Evolutionary conservation across 2,888 invertebrate species (phyloP), one percentile per base, ranked within the genome.

Genomic region (Biston betularia): DNA sequence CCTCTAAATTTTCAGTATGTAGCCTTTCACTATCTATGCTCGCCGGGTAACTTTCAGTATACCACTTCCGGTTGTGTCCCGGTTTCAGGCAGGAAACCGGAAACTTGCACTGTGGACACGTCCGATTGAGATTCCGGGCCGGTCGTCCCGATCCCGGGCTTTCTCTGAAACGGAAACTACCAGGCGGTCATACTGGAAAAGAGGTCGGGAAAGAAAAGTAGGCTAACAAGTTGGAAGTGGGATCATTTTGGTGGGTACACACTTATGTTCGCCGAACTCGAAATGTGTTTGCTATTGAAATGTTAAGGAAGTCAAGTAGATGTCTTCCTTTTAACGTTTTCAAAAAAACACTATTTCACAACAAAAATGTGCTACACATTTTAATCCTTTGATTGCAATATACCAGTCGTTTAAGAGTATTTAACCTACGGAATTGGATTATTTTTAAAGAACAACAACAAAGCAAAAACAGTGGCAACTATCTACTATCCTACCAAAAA

Each of bases 71-170:
- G 54, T 50, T 48, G 9, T 8, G 49, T 49, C 38, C 57, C 66
- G 55, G 62, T 56, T 50, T 38, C 38, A 53, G 55, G 6, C 55
- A 49, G 45, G 55, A 50, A 40, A 61, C 61, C 50, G 67, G 68
- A 72, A 61, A 48, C 67, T 57, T 60, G 58, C 45, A 34, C 38
- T 12, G 55, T 44, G 68, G 52, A 62, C 64, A 60, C 58, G 58
- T 59, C 65, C 40, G 65, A 14, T 57, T 45, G 34, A 14, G 44
- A 40, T 24, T 57, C 66, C 57, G 66, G 61, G 59, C 35, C 61
- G 62, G 66, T 72, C 70, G 79, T 81, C 80, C 80, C 85, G 82
- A 79, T 84, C 82, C 86, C 84, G 86, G 60, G 79, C 83, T 82
- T 80, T 80, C 79, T 80, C 74, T 64, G 69, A 69, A 77, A 72